Evolutionary conservation across 1,140 invertebrate genomes (phyloP).

Genomic region (Platyscapa corneri): DNA sequence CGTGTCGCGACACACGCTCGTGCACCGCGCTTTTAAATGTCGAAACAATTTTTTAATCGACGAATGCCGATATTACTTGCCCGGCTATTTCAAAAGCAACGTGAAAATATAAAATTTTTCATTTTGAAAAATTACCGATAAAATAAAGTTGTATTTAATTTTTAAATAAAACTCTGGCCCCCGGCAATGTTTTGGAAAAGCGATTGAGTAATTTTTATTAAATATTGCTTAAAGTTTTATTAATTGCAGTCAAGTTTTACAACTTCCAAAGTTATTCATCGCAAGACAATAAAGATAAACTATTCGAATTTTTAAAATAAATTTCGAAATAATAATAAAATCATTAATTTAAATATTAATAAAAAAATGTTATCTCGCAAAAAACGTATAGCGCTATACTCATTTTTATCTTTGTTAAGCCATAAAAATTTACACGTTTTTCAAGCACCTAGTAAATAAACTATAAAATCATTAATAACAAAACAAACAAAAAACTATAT

Average conservation of each 20-base stretch:
- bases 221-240: conserved; percentile 11
- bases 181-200: not conserved
- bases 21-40: too few relatives aligned
- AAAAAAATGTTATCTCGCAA: conserved; percentile 7
- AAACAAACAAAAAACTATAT: not conserved
- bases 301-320: conserved; percentile 11
- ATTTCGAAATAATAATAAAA: conserved; percentile 23
- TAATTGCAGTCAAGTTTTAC: conserved; percentile 3
- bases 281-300: not conserved
- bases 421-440: conserved; percentile 23
- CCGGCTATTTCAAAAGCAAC: not conserved
- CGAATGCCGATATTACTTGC: not conserved
- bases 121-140: not conserved
- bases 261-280: conserved; percentile 2
- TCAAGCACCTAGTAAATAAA: conserved; percentile 20
- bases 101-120: not conserved
- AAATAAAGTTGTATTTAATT: not conserved
- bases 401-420: conserved; percentile 14
- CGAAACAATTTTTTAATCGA: not conserved
- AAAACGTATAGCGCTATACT: not conserved
- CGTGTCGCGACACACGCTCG: too few relatives aligned
- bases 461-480: conserved; percentile 10
- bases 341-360: conserved; percentile 22
- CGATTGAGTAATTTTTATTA: conserved; percentile 24
- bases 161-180: not conserved